Evolutionary conservation across 2,113 vertebrate genomes (phyloP), one percentile per base, ranked within the genome.

Genomic region (Porphyrio hochstetteri): DNA sequence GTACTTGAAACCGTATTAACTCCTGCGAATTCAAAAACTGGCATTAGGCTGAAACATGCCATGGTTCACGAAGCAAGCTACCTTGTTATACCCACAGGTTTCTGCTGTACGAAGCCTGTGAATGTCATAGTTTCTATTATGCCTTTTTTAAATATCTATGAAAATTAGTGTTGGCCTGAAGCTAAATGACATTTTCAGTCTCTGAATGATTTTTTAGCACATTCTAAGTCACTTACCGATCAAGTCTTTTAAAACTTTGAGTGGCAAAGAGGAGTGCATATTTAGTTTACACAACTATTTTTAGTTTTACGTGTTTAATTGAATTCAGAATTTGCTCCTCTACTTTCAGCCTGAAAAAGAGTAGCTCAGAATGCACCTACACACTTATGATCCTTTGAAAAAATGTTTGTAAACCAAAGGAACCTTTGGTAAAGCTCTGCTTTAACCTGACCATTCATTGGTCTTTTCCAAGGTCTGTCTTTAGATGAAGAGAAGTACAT

Each of bases 241-340:
- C 13, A 86, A 69, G 25, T 64, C 16, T 88, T 90, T 86, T 69
- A 78, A 90, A 82, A 81, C 27, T 83, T 46, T 38, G 35, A 72
- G 36, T 24, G 61, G 25, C 25, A 79, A 61, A 92, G n/a, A 86
- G 38, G 48, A 60, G 11, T 53, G 20, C 18, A 1, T 81, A 71
- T 91, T 97, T 56, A 82, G 89, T 92, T 92, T 87, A 82, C 38
- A 31, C n/a, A 42, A 20, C 28, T 95, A 56, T 69, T 95, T 95
- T 93, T 92, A 59, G 12, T 86, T 81, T 55, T 52, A 50, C 5
- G 13, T 64, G 35, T 61, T 16, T 46, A 76, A 79, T 40, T 60
- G 21, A 79, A 78, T 88, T 86, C 74, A 72, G 40, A 89, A 67
- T 79, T 76, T 74, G 20, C n/a, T 25, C 35, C 84, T 93, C 53